phyloP scores from a whole-genome alignment of 2,797 vertebrate genomes.

The Tolypeutes matacus region DNA sequence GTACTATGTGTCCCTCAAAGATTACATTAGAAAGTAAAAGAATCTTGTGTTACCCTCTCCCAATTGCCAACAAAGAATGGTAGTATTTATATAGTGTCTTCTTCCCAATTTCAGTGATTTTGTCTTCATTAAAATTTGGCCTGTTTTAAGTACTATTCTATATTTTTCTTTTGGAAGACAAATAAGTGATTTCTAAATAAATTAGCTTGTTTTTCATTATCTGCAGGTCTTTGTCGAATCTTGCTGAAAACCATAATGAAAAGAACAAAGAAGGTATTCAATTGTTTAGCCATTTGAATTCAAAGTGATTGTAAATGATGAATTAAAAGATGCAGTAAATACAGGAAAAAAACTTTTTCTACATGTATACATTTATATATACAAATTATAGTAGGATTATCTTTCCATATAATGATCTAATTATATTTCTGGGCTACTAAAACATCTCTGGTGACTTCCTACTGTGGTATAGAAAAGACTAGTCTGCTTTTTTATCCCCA shows the following conservation, averaged over 20 bases:
- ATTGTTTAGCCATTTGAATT: constrained; percentile 47
- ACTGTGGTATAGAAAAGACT: neutral
- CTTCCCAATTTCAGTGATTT: neutral
- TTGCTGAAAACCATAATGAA: constrained; percentile 84
- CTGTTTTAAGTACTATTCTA: neutral
- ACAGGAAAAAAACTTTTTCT: neutral
- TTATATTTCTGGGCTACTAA: neutral
- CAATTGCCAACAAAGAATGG: neutral
- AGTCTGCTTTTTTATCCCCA: neutral
- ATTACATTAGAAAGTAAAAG: neutral
- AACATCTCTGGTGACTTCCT: neutral
- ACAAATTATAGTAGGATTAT: neutral
- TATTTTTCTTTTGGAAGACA: neutral
- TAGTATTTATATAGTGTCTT: neutral
- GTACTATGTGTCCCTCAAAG: neutral
- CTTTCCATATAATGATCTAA: neutral
- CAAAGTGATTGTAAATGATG: neutral
- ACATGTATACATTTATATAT: neutral
- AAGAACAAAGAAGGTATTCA: constrained; percentile 86
- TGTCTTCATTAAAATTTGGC: neutral
- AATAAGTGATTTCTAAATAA: constrained; percentile 17
- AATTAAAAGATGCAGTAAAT: neutral
- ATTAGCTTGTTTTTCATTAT: constrained; percentile 36
- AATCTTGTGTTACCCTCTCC: neutral
- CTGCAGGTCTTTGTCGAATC: constrained; percentile 87